Percentiles rank a stretch among this genome's conserved stretches.
Conservation (phyloP, 2,888 invertebrate genomes). For the Cheilosia soror region DNA sequence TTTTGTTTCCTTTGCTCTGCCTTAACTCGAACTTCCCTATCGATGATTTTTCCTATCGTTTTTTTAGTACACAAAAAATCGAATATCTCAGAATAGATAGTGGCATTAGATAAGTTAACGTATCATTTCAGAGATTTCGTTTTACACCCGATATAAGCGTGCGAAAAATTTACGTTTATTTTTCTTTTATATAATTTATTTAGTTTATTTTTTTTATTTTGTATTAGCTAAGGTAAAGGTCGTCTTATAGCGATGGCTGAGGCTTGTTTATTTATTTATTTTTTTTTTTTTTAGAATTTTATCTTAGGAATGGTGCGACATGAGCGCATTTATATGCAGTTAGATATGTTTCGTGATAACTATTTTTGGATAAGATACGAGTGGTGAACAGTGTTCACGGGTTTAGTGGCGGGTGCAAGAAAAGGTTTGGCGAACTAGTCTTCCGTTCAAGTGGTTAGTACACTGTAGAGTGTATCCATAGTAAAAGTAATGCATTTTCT, state of each 20-base stretch:
- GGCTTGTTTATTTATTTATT: conserved; percentile 3
- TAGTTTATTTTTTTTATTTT: background rate
- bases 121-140: conserved; percentile 84
- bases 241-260: background rate
- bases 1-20: conserved; percentile 42
- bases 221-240: background rate
- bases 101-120: conserved; percentile 84
- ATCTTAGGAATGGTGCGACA: no score
- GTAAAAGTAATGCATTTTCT: no score
- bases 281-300: no score
- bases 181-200: background rate
- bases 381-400: no score
- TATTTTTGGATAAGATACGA: no score
- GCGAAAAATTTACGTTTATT: conserved; percentile 59
- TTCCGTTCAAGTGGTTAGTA: no score
- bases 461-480: no score
- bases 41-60: conserved; percentile 81
- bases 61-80: conserved; percentile 79
- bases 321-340: no score
- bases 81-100: conserved; percentile 84
- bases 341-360: no score
- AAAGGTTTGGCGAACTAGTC: no score
- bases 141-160: conserved; percentile 74
- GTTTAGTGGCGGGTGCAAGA: no score
- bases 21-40: conserved; percentile 69